Base-by-base conservation (phyloP, 2,113 vertebrate genomes). In the Marmota flaviventris region DNA sequence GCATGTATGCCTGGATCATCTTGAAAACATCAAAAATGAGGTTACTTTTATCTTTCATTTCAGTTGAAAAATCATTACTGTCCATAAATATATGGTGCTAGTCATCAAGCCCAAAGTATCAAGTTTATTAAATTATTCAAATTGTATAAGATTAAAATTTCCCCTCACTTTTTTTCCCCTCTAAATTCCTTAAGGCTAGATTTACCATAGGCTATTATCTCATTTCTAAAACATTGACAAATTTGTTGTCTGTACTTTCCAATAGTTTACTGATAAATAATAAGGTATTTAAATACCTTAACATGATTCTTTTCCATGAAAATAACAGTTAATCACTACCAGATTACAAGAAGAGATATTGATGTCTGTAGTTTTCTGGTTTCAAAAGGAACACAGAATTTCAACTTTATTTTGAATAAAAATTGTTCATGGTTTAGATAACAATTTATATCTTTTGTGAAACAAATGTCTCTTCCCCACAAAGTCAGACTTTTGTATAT, bases 391-490 rank as follows among this genome's bases (percentile, higher is more conserved):
- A 69, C 63, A 73, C 32, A 95, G 76, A 86, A 73, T 82, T 97
- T 85, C 96, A 97, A 93, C 85, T 92, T 93, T 10, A 51, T 77
- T 72, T 20, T 95, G 17, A 34, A 90, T 98, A 96, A 97, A 97
- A 97, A 16, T 85, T 48, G 29, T 93, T 90, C 93, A 56, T 42
- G 73, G 88, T 94, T 98, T 97, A 95, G 96, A 72, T 94, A 96
- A 97, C 91, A 97, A 89, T 98, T 97, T 98, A 85, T 96, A 92
- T 95, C 95, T 97, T 97, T 90, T 32, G 82, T 97, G 98, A 98
- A 98, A 97, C 96, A 97, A 93, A 45, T 97, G 85, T 79, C 94
- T 94, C 88, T 98, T 98, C 94, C 93, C 29, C 77, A 89, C 95
- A 95, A 95, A 95, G 94, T 87, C 56, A 91, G 95, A 48, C 75